phyloP scores from a whole-genome alignment of 2,888 invertebrate genomes.

The Pyrochroa serraticornis region DNA sequence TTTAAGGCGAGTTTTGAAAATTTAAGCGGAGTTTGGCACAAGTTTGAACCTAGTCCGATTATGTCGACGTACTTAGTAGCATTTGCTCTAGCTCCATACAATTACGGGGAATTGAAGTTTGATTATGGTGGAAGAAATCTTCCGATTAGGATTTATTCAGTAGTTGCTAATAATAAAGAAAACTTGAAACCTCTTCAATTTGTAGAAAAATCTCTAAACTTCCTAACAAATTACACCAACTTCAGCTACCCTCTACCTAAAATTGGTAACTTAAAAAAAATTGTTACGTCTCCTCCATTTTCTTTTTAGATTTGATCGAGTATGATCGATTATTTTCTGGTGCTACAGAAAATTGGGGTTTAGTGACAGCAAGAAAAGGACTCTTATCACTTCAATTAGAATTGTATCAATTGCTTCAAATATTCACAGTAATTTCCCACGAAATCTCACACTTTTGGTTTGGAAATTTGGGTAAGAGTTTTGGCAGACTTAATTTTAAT shows the following conservation, averaged over 20 bases:
- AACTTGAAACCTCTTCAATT: background rate
- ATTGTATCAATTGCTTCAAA: constrained; percentile 30
- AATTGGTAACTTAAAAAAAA: constrained; percentile 36
- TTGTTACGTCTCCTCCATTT: background rate
- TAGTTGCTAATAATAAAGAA: constrained; percentile 23
- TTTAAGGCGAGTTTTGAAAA: constrained; percentile 34
- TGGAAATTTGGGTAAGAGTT: constrained; percentile 43
- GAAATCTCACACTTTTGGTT: constrained; percentile 48
- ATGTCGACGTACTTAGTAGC: constrained; percentile 46
- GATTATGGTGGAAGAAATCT: constrained; percentile 27
- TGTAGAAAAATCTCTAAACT: constrained; percentile 33
- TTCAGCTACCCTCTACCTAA: constrained; percentile 42
- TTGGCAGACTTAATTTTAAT: background rate
- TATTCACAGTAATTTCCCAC: constrained; percentile 38
- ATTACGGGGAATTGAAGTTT: constrained; percentile 31
- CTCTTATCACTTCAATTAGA: constrained; percentile 24
- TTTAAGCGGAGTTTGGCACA: constrained; percentile 33
- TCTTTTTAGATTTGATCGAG: constrained; percentile 43
- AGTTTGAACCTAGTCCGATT: constrained; percentile 38
- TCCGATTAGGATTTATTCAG: constrained; percentile 37
- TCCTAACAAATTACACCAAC: constrained; percentile 41
- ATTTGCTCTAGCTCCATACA: constrained; percentile 39
- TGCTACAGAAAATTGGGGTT: constrained; percentile 48
- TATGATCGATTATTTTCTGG: constrained; percentile 36
- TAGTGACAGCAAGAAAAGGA: constrained; percentile 42